phyloP scores from a whole-genome alignment of 2,113 vertebrate species.

The Trinectes maculatus region DNA sequence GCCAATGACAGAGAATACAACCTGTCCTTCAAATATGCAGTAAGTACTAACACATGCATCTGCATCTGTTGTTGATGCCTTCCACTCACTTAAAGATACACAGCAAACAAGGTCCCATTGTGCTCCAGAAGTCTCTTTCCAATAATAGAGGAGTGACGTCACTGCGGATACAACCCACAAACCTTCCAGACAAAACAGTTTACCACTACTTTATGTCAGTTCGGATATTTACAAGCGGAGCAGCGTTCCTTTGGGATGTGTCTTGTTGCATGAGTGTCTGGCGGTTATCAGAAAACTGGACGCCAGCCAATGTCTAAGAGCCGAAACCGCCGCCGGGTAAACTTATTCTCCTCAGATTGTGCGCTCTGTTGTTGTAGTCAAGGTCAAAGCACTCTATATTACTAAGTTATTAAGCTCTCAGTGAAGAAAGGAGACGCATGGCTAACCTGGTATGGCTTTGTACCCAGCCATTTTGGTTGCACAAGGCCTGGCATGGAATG shows the following conservation, averaged over 20 bases:
- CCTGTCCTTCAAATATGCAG: slow-evolving; percentile 88
- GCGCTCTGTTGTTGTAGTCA: neutral
- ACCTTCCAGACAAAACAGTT: slow-evolving; percentile 5
- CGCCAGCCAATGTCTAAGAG: slow-evolving; percentile 22
- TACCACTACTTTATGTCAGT: neutral
- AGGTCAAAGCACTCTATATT: neutral
- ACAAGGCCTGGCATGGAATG: no score
- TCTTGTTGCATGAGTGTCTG: slow-evolving; percentile 12
- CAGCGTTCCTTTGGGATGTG: neutral
- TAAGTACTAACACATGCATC: slow-evolving; percentile 81
- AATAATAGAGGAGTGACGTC: neutral
- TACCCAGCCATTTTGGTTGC: neutral
- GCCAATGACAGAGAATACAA: slow-evolving; percentile 92
- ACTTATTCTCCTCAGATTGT: neutral
- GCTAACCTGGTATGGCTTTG: neutral
- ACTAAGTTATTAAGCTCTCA: neutral
- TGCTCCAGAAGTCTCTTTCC: neutral
- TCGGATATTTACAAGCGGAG: slow-evolving; percentile 1
- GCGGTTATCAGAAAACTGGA: slow-evolving; percentile 27
- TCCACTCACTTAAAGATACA: neutral
- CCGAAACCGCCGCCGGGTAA: neutral
- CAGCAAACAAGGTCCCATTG: neutral
- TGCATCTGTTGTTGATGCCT: neutral
- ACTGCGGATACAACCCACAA: neutral
- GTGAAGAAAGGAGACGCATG: neutral